These are phyloP conservation scores for Drosophila busckii DNA, from an alignment of 1,140 invertebrate genomes.

Conservation along the genomic window DNA sequence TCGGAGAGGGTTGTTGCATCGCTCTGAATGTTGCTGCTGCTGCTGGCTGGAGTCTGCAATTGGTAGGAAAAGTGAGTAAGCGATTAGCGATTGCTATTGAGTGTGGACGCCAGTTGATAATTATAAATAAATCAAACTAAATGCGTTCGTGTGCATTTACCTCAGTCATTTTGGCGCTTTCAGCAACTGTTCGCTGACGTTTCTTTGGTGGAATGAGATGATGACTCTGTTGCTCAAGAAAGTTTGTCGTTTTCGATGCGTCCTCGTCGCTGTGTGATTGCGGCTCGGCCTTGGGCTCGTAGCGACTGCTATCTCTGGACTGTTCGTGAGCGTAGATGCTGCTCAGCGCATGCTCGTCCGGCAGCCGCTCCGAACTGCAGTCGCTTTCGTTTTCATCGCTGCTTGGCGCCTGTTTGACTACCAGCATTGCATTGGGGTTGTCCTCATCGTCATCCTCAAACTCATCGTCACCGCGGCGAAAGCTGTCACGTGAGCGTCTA, in stretches of 20 bases:
- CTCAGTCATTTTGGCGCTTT: background rate
- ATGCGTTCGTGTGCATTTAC: conserved; percentile 9
- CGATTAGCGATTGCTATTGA: no score
- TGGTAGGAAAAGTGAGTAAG: background rate
- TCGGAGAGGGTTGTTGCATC: background rate
- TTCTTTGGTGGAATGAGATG: conserved; percentile 37
- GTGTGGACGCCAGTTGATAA: no score
- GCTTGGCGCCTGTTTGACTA: conserved; percentile 35
- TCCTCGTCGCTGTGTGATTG: conserved; percentile 26
- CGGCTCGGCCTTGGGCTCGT: conserved; percentile 15
- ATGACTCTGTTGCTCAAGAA: background rate
- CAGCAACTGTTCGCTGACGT: conserved; percentile 7
- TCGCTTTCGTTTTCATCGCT: conserved; percentile 26
- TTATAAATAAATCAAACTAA: no score
- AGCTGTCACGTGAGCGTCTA: conserved; percentile 34
- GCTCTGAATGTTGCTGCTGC: background rate
- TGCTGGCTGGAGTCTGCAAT: background rate
- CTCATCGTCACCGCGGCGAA: conserved; percentile 16
- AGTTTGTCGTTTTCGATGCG: conserved; percentile 10
- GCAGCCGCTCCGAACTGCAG: conserved; percentile 24
- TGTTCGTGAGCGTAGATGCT: background rate
- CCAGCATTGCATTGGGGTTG: conserved; percentile 1
- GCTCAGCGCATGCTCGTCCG: conserved; percentile 49
- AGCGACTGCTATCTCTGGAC: background rate
- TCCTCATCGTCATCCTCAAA: conserved; percentile 30